A percentile compares a stretch with the other conserved stretches of the same genome.
Conservation (phyloP, 1,140 invertebrate genomes). For the Brachystomella parvula region DNA sequence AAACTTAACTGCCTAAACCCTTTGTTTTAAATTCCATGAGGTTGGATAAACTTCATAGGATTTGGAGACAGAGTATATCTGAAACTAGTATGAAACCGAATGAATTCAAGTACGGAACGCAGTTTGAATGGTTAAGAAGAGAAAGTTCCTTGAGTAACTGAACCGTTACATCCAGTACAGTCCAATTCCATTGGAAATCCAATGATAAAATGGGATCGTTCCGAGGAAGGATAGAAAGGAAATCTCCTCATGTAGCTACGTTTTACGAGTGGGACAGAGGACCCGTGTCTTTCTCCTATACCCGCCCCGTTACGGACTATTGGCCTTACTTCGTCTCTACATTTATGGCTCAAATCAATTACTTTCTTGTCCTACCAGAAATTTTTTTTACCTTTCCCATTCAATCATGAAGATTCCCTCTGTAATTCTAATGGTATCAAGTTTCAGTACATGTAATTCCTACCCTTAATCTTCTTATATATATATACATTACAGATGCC, state of each 20-base stretch:
- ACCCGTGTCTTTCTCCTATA: background rate
- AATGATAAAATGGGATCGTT: constrained; percentile 10
- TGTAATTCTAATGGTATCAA: background rate
- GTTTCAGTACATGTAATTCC: background rate
- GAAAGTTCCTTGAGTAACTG: background rate
- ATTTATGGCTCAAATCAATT: constrained; percentile 1
- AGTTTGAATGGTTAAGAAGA: background rate
- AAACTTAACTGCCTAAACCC: no score
- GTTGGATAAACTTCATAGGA: no score
- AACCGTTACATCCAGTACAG: no score
- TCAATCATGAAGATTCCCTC: no score
- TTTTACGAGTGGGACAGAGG: background rate
- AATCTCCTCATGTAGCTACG: no score
- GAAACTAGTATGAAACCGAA: no score
- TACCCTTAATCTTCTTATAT: constrained; percentile 49
- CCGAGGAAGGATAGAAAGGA: background rate
- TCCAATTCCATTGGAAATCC: background rate
- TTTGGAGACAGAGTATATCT: no score
- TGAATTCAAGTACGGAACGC: background rate
- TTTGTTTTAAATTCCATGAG: no score
- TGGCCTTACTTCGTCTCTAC: no score
- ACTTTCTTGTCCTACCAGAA: no score
- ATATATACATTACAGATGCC: constrained; percentile 47
- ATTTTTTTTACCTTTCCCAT: no score
- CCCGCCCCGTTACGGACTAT: background rate